A percentile compares a stretch with the other conserved stretches of the same genome.
Conservation (phyloP, 1,140 invertebrate species). For the Calosoma granatense region DNA sequence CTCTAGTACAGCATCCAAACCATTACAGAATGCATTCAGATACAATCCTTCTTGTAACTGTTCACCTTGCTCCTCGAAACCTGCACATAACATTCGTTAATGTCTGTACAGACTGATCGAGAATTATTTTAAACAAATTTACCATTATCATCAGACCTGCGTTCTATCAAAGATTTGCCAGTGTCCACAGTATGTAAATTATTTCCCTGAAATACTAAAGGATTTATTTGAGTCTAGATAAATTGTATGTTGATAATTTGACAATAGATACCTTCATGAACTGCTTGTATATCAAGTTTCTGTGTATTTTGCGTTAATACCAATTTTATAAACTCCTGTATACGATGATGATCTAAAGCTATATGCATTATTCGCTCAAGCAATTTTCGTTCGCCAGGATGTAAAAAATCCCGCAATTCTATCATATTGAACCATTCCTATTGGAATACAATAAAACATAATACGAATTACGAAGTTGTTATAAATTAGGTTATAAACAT, state of each 20-base stretch:
- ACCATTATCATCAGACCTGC: not conserved
- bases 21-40: slow-evolving; percentile 47
- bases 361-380: slow-evolving; percentile 26
- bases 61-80: slow-evolving; percentile 9
- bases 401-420: slow-evolving; percentile 30
- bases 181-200: not conserved
- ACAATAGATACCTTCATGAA: not conserved
- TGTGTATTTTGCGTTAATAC: slow-evolving; percentile 16
- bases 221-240: no score
- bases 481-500: slow-evolving; percentile 10
- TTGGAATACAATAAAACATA: slow-evolving; percentile 13
- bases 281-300: slow-evolving; percentile 6
- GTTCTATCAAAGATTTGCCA: not conserved
- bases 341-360: slow-evolving; percentile 27
- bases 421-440: slow-evolving; percentile 15
- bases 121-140: not conserved
- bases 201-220: slow-evolving; percentile 4
- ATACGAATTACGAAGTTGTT: slow-evolving; percentile 19
- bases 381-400: slow-evolving; percentile 29
- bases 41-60: slow-evolving; percentile 39
- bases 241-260: not conserved
- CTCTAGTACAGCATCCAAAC: slow-evolving; percentile 43
- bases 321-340: slow-evolving; percentile 24
- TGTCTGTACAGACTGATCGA: no score
- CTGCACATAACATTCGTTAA: not conserved